Evolutionary conservation across 1,140 invertebrate species (phyloP).

Genomic region (Hesperophylax magnus): DNA sequence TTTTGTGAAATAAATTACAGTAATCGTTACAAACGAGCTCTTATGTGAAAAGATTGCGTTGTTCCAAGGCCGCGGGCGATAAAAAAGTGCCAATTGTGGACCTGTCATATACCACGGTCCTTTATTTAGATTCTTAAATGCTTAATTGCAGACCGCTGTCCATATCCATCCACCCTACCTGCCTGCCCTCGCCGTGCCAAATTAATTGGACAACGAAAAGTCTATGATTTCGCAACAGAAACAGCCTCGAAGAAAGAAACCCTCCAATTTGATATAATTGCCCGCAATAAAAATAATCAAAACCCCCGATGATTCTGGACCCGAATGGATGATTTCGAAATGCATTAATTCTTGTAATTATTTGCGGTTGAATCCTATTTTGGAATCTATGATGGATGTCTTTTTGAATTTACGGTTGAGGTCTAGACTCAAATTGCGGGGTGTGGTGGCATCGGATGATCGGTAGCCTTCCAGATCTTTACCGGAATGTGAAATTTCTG

Average conservation of each 20-base stretch:
- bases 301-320: not conserved
- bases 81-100: slow-evolving; percentile 38
- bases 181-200: not conserved
- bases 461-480: slow-evolving; percentile 53
- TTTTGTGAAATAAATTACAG: slow-evolving; percentile 34
- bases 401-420: slow-evolving; percentile 45
- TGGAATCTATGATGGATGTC: slow-evolving; percentile 35
- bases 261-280: slow-evolving; percentile 5
- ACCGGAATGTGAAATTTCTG: slow-evolving; percentile 48
- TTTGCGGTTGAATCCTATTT: slow-evolving; percentile 30
- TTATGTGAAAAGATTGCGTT: not conserved
- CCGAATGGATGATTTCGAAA: slow-evolving; percentile 1
- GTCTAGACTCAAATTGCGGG: slow-evolving; percentile 40
- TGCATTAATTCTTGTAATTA: slow-evolving; percentile 40
- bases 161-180: slow-evolving; percentile 5
- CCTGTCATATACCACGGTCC: slow-evolving; percentile 39
- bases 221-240: slow-evolving; percentile 31
- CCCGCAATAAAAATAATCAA: slow-evolving; percentile 12
- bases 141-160: slow-evolving; percentile 18
- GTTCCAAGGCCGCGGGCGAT: slow-evolving; percentile 5
- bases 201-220: slow-evolving; percentile 37
- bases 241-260: too few species aligned
- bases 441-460: not conserved
- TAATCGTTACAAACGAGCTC: slow-evolving; percentile 30
- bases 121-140: slow-evolving; percentile 42